Evolutionary conservation across 2,797 vertebrate species (phyloP).

Genomic region (Falco concolor): DNA sequence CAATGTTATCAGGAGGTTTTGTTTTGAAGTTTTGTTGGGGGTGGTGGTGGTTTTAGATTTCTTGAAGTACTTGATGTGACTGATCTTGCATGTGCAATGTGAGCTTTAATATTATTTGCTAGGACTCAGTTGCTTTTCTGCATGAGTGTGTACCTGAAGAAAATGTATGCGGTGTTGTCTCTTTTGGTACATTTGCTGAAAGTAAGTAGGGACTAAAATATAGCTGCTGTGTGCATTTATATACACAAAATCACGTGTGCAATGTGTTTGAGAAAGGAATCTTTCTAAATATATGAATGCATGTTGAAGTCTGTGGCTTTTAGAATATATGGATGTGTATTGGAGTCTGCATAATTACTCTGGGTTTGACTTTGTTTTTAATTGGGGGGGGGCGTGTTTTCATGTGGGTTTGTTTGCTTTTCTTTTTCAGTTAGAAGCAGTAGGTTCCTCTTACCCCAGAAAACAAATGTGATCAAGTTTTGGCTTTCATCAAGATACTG

Average conservation of each 20-base stretch:
- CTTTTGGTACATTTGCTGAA: background rate
- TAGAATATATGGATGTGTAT: background rate
- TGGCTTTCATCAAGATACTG: background rate
- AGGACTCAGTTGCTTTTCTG: background rate
- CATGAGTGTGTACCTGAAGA: background rate
- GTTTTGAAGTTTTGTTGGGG: background rate
- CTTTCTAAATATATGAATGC: background rate
- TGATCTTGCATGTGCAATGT: background rate
- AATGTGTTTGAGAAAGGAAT: background rate
- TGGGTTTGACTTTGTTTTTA: background rate
- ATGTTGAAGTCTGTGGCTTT: background rate
- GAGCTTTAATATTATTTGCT: background rate
- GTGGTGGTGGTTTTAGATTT: background rate
- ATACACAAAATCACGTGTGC: fast-evolving
- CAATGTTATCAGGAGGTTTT: background rate
- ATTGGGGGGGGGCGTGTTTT: background rate
- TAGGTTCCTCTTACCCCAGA: background rate
- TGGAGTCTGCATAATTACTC: background rate
- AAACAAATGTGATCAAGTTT: background rate
- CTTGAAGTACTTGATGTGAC: background rate
- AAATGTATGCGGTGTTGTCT: background rate
- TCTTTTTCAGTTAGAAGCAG: background rate
- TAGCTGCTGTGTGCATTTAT: background rate
- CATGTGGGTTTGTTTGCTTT: background rate
- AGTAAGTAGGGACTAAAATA: background rate